Percentiles rank a stretch among this genome's conserved stretches.
Conservation (phyloP, 2,888 invertebrate genomes). For the Fissipunctia ypsillon region DNA sequence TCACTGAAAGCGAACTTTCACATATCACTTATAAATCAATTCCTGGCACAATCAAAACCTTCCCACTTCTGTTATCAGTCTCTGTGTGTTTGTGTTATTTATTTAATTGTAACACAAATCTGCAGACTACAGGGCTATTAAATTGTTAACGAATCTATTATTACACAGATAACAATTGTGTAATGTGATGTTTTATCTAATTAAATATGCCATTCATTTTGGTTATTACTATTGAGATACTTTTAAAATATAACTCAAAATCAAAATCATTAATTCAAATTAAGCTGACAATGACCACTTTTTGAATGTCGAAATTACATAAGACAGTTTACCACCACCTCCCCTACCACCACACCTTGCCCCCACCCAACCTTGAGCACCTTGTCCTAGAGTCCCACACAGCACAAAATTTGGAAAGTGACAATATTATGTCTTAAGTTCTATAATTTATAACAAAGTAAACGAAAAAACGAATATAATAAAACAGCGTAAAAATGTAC, state of each 20-base stretch:
- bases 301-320: background rate
- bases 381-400: no score
- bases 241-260: slow-evolving; percentile 10
- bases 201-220: slow-evolving; percentile 30
- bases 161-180: slow-evolving; percentile 50
- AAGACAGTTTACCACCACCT: no score
- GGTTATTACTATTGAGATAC: slow-evolving; percentile 2
- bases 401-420: no score
- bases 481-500: no score
- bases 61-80: slow-evolving; percentile 31
- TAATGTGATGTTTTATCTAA: slow-evolving; percentile 41
- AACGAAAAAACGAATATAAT: no score
- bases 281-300: background rate
- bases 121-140: slow-evolving; percentile 16
- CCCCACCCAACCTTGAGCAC: no score
- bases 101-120: slow-evolving; percentile 36
- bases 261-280: background rate
- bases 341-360: no score
- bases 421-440: no score
- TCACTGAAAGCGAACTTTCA: no score
- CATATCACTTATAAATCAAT: background rate
- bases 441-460: no score
- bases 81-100: slow-evolving; percentile 22
- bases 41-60: background rate
- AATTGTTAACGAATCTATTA: slow-evolving; percentile 51